These are phyloP conservation scores for Cephonodes hylas DNA, from an alignment of 2,888 invertebrate species.

Conservation along the genomic window DNA sequence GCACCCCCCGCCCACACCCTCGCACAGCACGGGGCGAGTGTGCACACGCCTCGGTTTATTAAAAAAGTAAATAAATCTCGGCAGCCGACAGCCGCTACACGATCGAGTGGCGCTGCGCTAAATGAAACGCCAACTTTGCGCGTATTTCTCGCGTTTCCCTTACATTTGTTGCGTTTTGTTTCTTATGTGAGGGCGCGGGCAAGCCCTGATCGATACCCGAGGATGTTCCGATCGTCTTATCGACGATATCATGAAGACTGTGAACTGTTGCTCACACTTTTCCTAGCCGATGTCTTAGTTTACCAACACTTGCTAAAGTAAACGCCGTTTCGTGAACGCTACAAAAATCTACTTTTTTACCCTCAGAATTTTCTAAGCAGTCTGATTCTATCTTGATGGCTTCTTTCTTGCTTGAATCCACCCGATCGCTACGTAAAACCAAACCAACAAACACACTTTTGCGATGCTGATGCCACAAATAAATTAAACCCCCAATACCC, in stretches of 20 bases:
- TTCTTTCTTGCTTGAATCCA: too few relatives aligned
- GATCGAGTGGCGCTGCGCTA: conserved; percentile 8
- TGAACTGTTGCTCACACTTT: not conserved
- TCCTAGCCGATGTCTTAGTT: not conserved
- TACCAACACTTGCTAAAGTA: not conserved
- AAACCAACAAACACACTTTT: too few relatives aligned
- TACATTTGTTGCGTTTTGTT: not conserved
- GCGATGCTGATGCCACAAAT: too few relatives aligned
- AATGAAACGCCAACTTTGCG: not conserved
- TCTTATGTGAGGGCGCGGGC: too few relatives aligned
- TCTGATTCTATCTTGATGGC: too few relatives aligned
- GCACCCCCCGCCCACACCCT: not conserved
- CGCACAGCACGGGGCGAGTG: too few relatives aligned
- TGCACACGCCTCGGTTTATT: conserved; percentile 5
- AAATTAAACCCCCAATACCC: too few relatives aligned
- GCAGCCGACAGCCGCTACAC: conserved; percentile 6
- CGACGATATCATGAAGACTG: too few relatives aligned
- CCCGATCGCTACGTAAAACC: too few relatives aligned
- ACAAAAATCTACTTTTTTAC: too few relatives aligned
- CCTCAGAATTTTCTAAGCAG: too few relatives aligned
- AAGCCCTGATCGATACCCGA: not conserved
- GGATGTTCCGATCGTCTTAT: too few relatives aligned
- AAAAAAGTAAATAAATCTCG: conserved; percentile 10
- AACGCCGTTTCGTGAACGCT: not conserved
- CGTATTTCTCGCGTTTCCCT: not conserved